phyloP scores from a whole-genome alignment of 1,140 invertebrate genomes.

The Aphelinus atriplicis region DNA sequence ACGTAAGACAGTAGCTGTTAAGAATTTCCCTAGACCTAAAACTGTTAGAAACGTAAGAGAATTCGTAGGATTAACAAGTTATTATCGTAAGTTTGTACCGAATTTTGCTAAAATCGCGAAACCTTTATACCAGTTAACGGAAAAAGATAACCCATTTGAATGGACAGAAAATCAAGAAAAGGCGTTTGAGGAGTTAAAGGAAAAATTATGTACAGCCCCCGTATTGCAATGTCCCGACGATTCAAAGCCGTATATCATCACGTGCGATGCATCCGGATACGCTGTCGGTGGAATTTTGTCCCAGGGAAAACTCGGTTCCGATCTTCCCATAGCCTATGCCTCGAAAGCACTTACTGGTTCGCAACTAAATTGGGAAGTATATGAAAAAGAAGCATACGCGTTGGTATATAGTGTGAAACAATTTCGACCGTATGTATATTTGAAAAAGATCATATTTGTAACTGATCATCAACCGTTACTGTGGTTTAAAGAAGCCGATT shows the following conservation, averaged over 20 bases:
- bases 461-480: slow-evolving; percentile 3
- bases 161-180: neutral
- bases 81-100: slow-evolving; percentile 18
- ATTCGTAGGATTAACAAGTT: slow-evolving; percentile 21
- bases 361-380: neutral
- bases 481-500: neutral
- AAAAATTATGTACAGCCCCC: slow-evolving; percentile 27
- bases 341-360: too few species aligned
- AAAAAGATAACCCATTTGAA: neutral
- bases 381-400: slow-evolving; percentile 15
- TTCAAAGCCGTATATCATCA: slow-evolving; percentile 53
- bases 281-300: slow-evolving; percentile 55
- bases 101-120: slow-evolving; percentile 10
- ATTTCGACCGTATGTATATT: slow-evolving; percentile 8
- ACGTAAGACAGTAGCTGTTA: neutral
- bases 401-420: slow-evolving; percentile 36
- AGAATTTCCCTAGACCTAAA: neutral
- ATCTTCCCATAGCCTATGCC: neutral
- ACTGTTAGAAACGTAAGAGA: slow-evolving; percentile 3
- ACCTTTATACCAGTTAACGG: neutral
- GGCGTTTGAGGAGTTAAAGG: slow-evolving; percentile 4
- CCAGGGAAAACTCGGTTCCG: slow-evolving; percentile 37
- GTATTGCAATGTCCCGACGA: slow-evolving; percentile 57
- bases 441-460: neutral
- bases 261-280: slow-evolving; percentile 56